Evolutionary conservation across 1,140 invertebrate genomes (phyloP).

Genomic region (Drosophila virilis): DNA sequence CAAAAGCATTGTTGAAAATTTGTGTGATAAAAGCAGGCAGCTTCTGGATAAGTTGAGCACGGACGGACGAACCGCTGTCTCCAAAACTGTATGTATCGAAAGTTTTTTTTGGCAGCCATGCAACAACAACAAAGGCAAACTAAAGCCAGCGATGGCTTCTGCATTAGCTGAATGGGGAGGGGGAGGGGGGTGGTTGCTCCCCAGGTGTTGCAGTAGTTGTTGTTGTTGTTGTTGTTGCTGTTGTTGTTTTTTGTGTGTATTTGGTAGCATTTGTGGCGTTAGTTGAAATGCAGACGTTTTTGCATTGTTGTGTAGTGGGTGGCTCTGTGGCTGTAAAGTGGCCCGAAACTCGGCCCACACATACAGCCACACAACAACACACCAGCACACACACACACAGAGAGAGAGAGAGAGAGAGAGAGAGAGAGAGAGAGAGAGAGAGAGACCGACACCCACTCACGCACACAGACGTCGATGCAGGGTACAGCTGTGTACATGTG

Average conservation of each 20-base stretch:
- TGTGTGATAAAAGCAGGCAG: constrained; percentile 8
- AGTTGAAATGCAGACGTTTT: constrained; percentile 82
- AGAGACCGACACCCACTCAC: constrained; percentile 14
- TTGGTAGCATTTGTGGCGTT: constrained; percentile 63
- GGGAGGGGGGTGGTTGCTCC: neutral
- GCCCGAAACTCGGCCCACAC: constrained; percentile 64
- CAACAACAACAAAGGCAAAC: constrained; percentile 34
- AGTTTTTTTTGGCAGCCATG: constrained; percentile 69
- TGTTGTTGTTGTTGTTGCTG: constrained; percentile 40
- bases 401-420: too few species aligned
- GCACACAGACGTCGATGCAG: constrained; percentile 19
- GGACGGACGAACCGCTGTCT: too few species aligned
- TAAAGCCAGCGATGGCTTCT: constrained; percentile 43
- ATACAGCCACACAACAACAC: constrained; percentile 22
- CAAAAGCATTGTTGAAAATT: constrained; percentile 37
- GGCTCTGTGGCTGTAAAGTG: constrained; percentile 76
- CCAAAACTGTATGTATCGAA: constrained; percentile 68
- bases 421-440: neutral
- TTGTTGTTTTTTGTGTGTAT: constrained; percentile 64
- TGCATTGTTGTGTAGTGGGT: constrained; percentile 76
- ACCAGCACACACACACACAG: constrained; percentile 36
- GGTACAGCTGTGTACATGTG: constrained; percentile 74
- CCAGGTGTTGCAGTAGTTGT: constrained; percentile 4
- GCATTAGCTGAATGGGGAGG: constrained; percentile 32
- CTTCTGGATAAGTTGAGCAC: neutral